A percentile compares a stretch with the other conserved stretches of the same genome.
Conservation (phyloP, 2,888 invertebrate genomes). For the Temnothorax rugatulus region DNA sequence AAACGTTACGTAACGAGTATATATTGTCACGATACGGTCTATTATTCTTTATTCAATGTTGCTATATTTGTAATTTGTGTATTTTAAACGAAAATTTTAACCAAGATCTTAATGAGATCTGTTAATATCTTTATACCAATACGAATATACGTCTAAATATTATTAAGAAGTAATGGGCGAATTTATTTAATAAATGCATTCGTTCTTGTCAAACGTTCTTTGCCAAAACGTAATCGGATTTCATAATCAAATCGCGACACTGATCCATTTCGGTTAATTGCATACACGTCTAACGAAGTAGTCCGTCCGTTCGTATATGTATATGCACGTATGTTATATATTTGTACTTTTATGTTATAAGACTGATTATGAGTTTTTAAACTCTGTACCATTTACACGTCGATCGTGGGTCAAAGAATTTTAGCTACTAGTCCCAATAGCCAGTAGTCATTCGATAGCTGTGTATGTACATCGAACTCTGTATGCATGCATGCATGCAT, state of each 20-base stretch:
- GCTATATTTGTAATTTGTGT: background rate
- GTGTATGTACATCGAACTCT: conserved; percentile 20
- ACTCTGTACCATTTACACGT: conserved; percentile 42
- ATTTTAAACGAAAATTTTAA: conserved; percentile 3
- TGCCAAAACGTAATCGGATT: background rate
- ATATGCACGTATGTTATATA: conserved; percentile 18
- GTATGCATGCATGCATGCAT: background rate
- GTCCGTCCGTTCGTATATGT: conserved; percentile 41
- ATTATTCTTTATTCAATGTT: conserved; percentile 4
- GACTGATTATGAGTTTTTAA: conserved; percentile 41
- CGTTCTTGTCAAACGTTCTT: background rate
- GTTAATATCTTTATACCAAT: conserved; percentile 13
- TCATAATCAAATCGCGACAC: background rate
- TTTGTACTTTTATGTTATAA: conserved; percentile 47
- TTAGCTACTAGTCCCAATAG: conserved; percentile 29
- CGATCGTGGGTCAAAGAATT: conserved; percentile 20
- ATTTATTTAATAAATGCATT: conserved; percentile 7
- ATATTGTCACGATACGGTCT: background rate
- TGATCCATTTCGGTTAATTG: background rate
- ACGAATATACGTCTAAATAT: conserved; percentile 9
- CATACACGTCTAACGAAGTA: conserved; percentile 27
- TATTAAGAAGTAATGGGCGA: conserved; percentile 3
- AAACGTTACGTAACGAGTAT: background rate
- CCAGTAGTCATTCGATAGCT: conserved; percentile 21
- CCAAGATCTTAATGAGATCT: background rate